Evolutionary conservation across 2,113 vertebrate genomes (phyloP).

Genomic region (Oncorhynchus clarkii): DNA sequence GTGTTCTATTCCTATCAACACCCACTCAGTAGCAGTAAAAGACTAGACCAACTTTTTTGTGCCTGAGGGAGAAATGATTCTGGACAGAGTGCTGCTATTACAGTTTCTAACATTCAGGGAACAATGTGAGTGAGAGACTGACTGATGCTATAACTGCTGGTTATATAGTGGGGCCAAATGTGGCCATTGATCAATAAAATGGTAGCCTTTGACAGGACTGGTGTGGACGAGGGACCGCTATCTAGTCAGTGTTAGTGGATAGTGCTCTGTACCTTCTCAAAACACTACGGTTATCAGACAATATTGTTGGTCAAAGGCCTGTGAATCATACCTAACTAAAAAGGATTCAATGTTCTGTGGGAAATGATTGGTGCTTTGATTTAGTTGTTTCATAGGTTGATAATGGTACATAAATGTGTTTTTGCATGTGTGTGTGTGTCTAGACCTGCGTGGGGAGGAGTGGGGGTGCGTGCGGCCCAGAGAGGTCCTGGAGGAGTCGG

Average conservation of each 20-base stretch:
- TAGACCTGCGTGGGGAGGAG: conserved; percentile 73
- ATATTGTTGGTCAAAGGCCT: not conserved
- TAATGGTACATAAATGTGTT: not conserved
- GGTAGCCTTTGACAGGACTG: not conserved
- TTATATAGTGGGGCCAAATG: not conserved
- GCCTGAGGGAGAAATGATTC: too few species aligned
- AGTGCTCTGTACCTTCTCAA: too few species aligned
- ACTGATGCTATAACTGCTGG: too few species aligned
- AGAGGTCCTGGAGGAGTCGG: conserved; percentile 65
- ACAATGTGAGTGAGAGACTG: too few species aligned
- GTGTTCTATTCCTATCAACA: too few species aligned
- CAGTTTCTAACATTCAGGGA: not conserved
- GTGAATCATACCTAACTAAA: not conserved
- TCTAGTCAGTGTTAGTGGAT: not conserved
- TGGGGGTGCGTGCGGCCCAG: conserved; percentile 75
- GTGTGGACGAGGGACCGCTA: not conserved
- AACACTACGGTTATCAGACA: not conserved
- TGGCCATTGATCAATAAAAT: not conserved
- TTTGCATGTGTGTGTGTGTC: conserved; percentile 7
- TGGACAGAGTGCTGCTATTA: not conserved
- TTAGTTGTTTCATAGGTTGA: not conserved
- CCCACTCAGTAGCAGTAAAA: too few species aligned
- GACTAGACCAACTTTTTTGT: too few species aligned
- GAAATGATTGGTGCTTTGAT: conserved; percentile 12
- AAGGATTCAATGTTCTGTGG: not conserved